Evolutionary conservation across 2,797 vertebrate genomes (phyloP), one percentile per base, ranked within the genome.

Genomic region (Phaenicophaeus curvirostris): DNA sequence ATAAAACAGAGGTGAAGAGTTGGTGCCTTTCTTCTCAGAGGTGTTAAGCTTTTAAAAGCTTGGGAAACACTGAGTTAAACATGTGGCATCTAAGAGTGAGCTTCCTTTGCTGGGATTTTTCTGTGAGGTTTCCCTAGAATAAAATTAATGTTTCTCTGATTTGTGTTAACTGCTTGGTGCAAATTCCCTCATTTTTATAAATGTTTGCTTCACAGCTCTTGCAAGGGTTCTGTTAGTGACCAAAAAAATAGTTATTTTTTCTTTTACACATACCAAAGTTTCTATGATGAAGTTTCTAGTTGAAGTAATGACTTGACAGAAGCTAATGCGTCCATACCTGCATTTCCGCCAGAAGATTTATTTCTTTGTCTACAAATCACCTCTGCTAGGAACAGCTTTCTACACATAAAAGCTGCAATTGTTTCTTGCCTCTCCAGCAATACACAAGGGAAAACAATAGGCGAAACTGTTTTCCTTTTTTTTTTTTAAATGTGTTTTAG

Each of bases 31-130:
- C 93, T 96, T 81, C 91, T 89, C 51, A 57, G 89, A 93, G 92
- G 91, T 95, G 94, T 86, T 90, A 96, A 95, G 92, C 94, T 96
- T 94, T 96, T 93, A 91, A 93, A 94, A 91, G 73, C 93, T 96
- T 93, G 76, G 94, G 83, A 92, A 96, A 91, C 18, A 50, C 62
- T 94, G 85, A 66, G 87, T 91, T 95, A 93, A 92, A 93, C 92
- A 91, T 83, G 68, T 92, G 78, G 86, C 15, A 16, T 93, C 90
- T 71, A 82, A 78, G 62, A 86, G 78, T 55, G 61, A 96, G 24
- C 50, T 93, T 86, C 30, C 73, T 79, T 96, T 76, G 69, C 7
- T 6, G 87, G 59, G 58, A 50, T 59, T 93, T 95, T 95, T 92
- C 76, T 78, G 37, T 85, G 89, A 1, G 44, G 94, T 93, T 95